Evolutionary conservation across 2,888 invertebrate genomes (phyloP), one percentile per base, ranked within the genome.

Genomic region (Polydrusus cervinus): DNA sequence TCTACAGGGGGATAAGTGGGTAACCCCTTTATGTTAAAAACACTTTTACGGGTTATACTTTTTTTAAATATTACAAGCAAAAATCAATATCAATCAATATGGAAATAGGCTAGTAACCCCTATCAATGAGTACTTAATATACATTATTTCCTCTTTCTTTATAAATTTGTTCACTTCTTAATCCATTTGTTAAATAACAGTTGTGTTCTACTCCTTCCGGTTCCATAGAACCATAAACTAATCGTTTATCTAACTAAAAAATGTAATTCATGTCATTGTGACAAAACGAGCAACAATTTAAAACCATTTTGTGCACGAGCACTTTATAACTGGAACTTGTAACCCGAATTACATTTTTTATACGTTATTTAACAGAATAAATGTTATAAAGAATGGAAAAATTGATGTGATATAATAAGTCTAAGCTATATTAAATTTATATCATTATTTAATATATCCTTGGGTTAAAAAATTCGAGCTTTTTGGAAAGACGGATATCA

Each of bases 331-430:
- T 53, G 40, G 43, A 34, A 34, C 34, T 34, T 10, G 38, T 55
- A 57, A 67, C 67, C 67, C 43, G 57, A 67, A 67, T 67, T 67
- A 67, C 67, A 67, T 67, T 55, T 67, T 67, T 66, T 57, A 10
- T 43, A 55, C 34, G 55, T 57, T 67, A 55, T 55, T 18, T 57
- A 55, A 67, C 67, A 38, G 49, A 30, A 9, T n/a, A 16, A 18
- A 18, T 25, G 25, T n/a, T 30, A 53, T 25, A 18, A 51, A 51
- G 8, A 51, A 51, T 18, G 18, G 9, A 34, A 1, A 18, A 11
- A 10, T 20, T 6, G 51, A 10, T n/a, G 25, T 53, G 11, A 53
- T n/a, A 53, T 53, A 53, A 53, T 53, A 16, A 10, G 5, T 53
- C n/a, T 25, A 30, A 53, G 11, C n/a, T 13, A 53, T 25, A 53